Conservation (phyloP, 1,140 invertebrate genomes). For the Linepithema humile region DNA sequence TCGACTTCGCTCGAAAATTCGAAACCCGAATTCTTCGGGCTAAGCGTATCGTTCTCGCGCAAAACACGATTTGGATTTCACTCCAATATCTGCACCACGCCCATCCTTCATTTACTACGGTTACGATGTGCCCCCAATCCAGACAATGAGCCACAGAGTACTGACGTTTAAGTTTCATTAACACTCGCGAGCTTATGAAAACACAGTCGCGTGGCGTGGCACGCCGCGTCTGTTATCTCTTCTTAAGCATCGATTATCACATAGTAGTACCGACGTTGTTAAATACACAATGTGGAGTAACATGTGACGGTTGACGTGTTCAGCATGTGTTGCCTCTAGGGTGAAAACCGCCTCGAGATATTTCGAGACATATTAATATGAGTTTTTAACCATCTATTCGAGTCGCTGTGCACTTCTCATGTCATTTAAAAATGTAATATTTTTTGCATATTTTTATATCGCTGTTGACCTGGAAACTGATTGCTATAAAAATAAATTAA, state of each 20-base stretch:
- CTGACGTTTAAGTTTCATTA: slow-evolving; percentile 53
- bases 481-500: background rate
- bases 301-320: background rate
- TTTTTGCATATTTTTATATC: background rate
- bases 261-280: slow-evolving; percentile 17
- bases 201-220: slow-evolving; percentile 64
- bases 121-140: slow-evolving; percentile 1
- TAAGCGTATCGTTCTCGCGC: background rate
- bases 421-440: background rate
- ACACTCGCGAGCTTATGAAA: slow-evolving; percentile 45
- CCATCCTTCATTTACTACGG: slow-evolving; percentile 18
- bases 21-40: background rate
- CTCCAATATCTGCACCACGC: slow-evolving; percentile 2
- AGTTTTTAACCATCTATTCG: background rate
- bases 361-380: background rate
- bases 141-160: slow-evolving; percentile 26
- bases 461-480: background rate
- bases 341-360: background rate
- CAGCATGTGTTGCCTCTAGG: slow-evolving; percentile 3
- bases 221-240: slow-evolving; percentile 32
- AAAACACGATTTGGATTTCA: slow-evolving; percentile 2
- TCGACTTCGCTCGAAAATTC: background rate
- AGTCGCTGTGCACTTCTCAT: background rate
- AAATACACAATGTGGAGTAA: slow-evolving; percentile 28
- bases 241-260: slow-evolving; percentile 36